These are phyloP conservation scores for Calephelis perditalis DNA, from an alignment of 2,888 invertebrate genomes.

Conservation along the genomic window DNA sequence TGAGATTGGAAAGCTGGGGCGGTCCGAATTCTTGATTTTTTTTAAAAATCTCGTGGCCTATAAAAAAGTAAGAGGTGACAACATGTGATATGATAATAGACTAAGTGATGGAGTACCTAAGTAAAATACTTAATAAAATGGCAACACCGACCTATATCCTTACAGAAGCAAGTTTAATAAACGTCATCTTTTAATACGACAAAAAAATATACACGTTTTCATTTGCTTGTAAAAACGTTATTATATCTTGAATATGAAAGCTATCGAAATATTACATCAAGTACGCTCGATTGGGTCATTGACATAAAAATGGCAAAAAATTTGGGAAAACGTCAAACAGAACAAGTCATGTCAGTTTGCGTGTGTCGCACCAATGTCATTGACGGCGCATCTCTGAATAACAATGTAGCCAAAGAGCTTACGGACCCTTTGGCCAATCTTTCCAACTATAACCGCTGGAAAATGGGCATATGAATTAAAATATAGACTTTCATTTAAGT, in stretches of 20 bases:
- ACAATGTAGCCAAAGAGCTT: conserved; percentile 36
- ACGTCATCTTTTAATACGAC: background rate
- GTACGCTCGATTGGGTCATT: conserved; percentile 31
- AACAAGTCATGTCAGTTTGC: conserved; percentile 41
- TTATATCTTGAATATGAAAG: conserved; percentile 19
- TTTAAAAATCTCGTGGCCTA: no score
- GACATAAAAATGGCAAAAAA: conserved; percentile 32
- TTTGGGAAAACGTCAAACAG: conserved; percentile 32
- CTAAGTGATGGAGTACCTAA: no score
- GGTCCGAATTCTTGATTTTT: no score
- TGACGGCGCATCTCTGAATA: conserved; percentile 47
- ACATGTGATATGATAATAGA: no score
- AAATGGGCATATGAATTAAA: no score
- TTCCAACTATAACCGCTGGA: no score
- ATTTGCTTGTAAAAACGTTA: background rate
- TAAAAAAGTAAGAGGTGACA: no score
- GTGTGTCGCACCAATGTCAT: conserved; percentile 51
- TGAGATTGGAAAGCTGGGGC: no score
- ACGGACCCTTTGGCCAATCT: background rate
- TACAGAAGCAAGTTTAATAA: background rate
- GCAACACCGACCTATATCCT: no score
- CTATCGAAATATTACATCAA: conserved; percentile 24
- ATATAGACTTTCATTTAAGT: no score
- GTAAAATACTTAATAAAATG: no score
- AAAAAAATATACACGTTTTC: conserved; percentile 10